These are phyloP conservation scores for Cerceris rybyensis DNA, from an alignment of 2,888 invertebrate genomes.

Conservation along the genomic window DNA sequence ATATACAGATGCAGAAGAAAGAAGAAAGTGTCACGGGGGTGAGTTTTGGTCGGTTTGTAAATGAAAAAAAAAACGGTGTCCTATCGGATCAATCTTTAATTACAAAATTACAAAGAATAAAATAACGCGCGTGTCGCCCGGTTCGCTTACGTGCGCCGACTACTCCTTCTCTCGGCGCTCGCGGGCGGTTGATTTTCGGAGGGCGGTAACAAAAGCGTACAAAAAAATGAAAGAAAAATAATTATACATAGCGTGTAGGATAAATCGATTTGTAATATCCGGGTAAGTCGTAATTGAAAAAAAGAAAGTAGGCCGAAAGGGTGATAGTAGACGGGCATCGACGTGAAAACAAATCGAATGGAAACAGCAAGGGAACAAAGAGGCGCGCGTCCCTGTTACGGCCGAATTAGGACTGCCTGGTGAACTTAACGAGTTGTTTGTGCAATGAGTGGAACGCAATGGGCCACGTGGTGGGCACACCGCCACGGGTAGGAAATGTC, in stretches of 20 bases:
- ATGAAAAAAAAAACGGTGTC: no score
- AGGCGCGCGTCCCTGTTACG: constrained; percentile 47
- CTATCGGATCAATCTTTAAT: no score
- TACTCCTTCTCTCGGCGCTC: no score
- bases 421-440: constrained; percentile 71
- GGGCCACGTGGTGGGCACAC: constrained; percentile 65
- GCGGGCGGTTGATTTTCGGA: no score
- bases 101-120: no score
- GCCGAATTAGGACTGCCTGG: constrained; percentile 62
- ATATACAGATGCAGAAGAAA: no score
- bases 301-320: constrained; percentile 20
- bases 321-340: constrained; percentile 33
- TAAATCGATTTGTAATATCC: constrained; percentile 9
- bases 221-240: no score
- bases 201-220: no score
- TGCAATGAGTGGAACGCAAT: constrained; percentile 67
- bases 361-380: constrained; percentile 57
- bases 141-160: no score
- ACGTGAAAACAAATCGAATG: constrained; percentile 52
- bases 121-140: no score
- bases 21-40: no score
- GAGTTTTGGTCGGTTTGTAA: no score
- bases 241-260: background rate
- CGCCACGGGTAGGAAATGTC: constrained; percentile 72
- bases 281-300: constrained; percentile 42